Evolutionary conservation across 2,888 invertebrate species (phyloP), one percentile per base, ranked within the genome.

Genomic region (Lobophora halterata): DNA sequence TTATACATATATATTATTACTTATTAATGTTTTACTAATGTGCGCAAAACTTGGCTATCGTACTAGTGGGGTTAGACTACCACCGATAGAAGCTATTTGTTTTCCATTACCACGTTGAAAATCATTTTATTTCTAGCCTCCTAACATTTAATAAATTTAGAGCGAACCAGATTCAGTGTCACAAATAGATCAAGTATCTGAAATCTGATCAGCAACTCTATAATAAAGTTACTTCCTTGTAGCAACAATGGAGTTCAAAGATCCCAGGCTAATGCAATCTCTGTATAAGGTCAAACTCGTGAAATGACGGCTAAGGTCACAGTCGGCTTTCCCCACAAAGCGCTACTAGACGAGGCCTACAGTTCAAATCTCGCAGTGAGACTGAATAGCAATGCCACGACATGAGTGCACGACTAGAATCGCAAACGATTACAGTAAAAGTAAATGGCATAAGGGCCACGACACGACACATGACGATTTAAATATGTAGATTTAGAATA

Each of bases 261-360:
- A 49, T 46, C 46, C 29, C 40, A 29, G 18, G 10, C 31, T 23
- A 27, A 27, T 36, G 44, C 42, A 33, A 41, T 44, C 38, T 49
- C 55, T 47, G 48, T 52, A 39, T 56, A 61, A 65, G 71, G 72
- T 61, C 42, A 41, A 56, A 55, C 48, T 65, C 65, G 69, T 71
- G 66, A 70, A 68, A 65, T 60, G 59, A 53, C 55, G 49, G 33
- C 46, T 52, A 44, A 52, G 58, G 59, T 61, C 60, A 24, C 40
- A 33, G 41, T 27, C 51, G 52, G 53, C 65, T 71, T 68, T 72
- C 68, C 42, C 57, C 43, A 41, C 52, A 52, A 50, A 55, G 44
- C 49, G 46, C 39, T 55, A 38, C 35, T 29, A 20, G 16, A 31
- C 39, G n/a, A n/a, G n/a, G n/a, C n/a, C n/a, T n/a, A n/a, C n/a